These are phyloP conservation scores for Bursaphelenchus okinawaensis DNA, from an alignment of 2,888 invertebrate species.

Conservation along the genomic window DNA sequence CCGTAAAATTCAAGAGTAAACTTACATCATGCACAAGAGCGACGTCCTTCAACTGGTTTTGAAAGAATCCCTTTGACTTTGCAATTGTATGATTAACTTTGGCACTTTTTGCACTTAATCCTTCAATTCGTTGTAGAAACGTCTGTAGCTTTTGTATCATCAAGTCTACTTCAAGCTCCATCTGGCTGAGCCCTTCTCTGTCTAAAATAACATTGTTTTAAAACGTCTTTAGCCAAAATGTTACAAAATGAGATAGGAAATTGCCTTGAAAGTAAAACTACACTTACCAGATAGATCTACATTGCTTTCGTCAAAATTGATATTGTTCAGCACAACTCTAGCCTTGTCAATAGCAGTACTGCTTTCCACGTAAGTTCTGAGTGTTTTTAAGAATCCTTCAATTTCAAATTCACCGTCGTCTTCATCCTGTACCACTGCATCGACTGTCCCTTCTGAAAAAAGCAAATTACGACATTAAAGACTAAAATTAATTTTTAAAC, in stretches of 20 bases:
- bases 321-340: constrained; percentile 24
- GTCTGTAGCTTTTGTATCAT: constrained; percentile 10
- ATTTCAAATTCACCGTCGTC: constrained; percentile 17
- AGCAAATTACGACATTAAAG: not conserved
- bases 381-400: constrained; percentile 12
- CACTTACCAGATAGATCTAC: not conserved
- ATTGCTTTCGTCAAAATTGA: constrained; percentile 14
- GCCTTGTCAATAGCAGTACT: constrained; percentile 28
- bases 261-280: no score
- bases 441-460: constrained; percentile 9
- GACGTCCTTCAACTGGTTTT: constrained; percentile 84
- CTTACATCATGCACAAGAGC: constrained; percentile 89
- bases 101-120: not conserved
- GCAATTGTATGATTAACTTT: constrained; percentile 70
- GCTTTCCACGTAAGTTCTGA: constrained; percentile 18
- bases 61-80: constrained; percentile 78
- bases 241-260: no score
- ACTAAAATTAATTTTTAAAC: not conserved
- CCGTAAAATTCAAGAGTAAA: constrained; percentile 50
- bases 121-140: constrained; percentile 2
- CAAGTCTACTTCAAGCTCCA: constrained; percentile 15
- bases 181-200: not conserved
- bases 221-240: no score
- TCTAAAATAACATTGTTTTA: constrained; percentile 11
- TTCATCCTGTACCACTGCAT: constrained; percentile 18